A percentile compares a stretch with the other conserved stretches of the same genome.
Evolutionary conservation across 2,113 vertebrate genomes (phyloP).

Genomic region (Beaufortia kweichowensis): DNA sequence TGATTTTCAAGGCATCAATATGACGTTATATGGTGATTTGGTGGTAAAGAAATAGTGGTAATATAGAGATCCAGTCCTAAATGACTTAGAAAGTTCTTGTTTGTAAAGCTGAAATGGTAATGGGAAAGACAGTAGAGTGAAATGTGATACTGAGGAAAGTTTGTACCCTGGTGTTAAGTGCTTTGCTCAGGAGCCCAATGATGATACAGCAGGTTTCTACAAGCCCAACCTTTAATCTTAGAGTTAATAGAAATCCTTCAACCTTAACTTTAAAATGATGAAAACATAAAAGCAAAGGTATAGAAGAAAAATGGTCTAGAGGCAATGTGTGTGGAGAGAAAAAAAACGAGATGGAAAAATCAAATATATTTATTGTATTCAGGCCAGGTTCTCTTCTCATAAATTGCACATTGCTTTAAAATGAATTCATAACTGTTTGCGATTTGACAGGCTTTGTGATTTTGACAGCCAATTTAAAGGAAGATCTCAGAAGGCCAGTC

Average conservation of each 20-base stretch:
- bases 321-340: neutral
- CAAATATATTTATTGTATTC: constrained; percentile 37
- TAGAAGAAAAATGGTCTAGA: neutral
- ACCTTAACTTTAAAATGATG: neutral
- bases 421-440: constrained; percentile 43
- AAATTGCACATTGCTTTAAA: constrained; percentile 46
- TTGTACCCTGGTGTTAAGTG: neutral
- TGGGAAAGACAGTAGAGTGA: no score
- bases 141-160: no score
- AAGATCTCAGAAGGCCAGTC: constrained; percentile 45
- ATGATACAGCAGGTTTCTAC: neutral
- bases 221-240: neutral
- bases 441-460: constrained; percentile 44
- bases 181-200: neutral
- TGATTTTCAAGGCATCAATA: no score
- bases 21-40: no score
- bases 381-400: neutral
- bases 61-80: no score
- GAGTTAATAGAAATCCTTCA: neutral
- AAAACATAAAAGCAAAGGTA: neutral
- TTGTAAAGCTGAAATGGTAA: no score
- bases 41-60: no score
- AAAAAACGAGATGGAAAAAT: neutral
- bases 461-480: constrained; percentile 54
- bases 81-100: no score